phyloP scores from a whole-genome alignment of 2,888 invertebrate genomes.

The Campaea margaritaria region DNA sequence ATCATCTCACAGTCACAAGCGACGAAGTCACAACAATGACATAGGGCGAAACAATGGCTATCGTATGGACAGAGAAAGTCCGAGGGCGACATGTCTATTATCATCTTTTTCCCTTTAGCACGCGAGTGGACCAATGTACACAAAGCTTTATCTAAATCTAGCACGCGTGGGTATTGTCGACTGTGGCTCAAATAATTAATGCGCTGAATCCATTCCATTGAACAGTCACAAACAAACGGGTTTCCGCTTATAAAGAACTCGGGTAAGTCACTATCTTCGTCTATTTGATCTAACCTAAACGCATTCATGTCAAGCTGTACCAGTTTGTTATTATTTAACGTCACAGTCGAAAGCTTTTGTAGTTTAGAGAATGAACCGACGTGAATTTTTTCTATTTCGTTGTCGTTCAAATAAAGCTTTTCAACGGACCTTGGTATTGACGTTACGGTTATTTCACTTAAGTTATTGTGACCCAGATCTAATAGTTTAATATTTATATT shows the following conservation, averaged over 20 bases:
- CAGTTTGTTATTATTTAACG: constrained; percentile 90
- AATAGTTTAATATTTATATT: constrained; percentile 88
- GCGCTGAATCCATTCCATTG: constrained; percentile 94
- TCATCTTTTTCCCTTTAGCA: constrained; percentile 88
- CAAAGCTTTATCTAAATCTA: constrained; percentile 91
- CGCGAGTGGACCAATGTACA: constrained; percentile 90
- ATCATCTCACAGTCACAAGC: constrained; percentile 97
- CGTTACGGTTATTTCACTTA: constrained; percentile 87
- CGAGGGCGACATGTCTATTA: constrained; percentile 89
- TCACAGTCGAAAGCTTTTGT: constrained; percentile 88
- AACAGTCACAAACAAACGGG: constrained; percentile 94
- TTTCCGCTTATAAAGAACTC: constrained; percentile 93
- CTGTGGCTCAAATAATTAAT: constrained; percentile 91
- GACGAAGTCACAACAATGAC: constrained; percentile 95
- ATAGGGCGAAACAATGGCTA: constrained; percentile 93
- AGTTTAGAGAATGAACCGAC: constrained; percentile 90
- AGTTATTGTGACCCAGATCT: constrained; percentile 90
- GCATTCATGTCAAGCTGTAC: constrained; percentile 90
- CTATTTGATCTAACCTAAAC: constrained; percentile 88
- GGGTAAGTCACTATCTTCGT: constrained; percentile 89
- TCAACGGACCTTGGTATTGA: constrained; percentile 90
- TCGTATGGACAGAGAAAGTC: constrained; percentile 93
- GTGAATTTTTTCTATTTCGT: constrained; percentile 88
- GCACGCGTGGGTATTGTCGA: constrained; percentile 91
- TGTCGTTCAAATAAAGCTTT: constrained; percentile 90